Evolutionary conservation across 2,888 invertebrate genomes (phyloP), one percentile per base, ranked within the genome.

Genomic region (Melipona beecheii): DNA sequence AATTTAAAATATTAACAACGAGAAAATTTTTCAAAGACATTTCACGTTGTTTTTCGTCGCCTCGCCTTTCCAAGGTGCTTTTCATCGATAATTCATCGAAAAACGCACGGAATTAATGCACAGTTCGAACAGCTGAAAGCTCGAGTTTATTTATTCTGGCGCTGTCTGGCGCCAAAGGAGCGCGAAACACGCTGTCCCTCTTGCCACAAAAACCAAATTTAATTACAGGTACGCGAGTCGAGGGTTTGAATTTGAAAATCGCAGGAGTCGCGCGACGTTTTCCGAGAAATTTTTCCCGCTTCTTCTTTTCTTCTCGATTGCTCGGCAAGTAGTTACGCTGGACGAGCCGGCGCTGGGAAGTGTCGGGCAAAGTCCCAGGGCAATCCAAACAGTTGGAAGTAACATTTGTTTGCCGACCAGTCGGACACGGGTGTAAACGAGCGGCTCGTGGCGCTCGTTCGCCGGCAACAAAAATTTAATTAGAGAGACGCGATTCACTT

Each of bases 381-480:
- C 27, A 68, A 60, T 81, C 70, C 66, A 75, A 75, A 62, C 82
- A 76, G 62, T 71, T 71, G 75, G 56, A 64, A 68, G 83, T 82
- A 75, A 60, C 62, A 56, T 62, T 68, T 54, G 76, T 76, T 76
- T 52, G 81, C 21, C 50, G 81, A 70, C 64, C 64, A 56, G 73
- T 27, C 17, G 24, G 21, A 49, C 52, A 36, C 36, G 71, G 71
- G 60, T 83, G 83, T 76, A 83, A 83, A 83, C 83, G 83, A 83
- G 83, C 83, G 75, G 21, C 62, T 72, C 71, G 54, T 21, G 69
- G 17, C 64, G 65, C 56, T 74, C 70, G 65, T 81, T 82, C 79
- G 65, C 75, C 49, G 83, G 69, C 71, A 77, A 89, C 78, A 84
- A 88, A 85, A 90, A 87, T 85, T 85, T 89, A 89, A 88, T 88